Conservation (phyloP, 2,113 vertebrate species). For the Psammodynastes pulverulentus region DNA sequence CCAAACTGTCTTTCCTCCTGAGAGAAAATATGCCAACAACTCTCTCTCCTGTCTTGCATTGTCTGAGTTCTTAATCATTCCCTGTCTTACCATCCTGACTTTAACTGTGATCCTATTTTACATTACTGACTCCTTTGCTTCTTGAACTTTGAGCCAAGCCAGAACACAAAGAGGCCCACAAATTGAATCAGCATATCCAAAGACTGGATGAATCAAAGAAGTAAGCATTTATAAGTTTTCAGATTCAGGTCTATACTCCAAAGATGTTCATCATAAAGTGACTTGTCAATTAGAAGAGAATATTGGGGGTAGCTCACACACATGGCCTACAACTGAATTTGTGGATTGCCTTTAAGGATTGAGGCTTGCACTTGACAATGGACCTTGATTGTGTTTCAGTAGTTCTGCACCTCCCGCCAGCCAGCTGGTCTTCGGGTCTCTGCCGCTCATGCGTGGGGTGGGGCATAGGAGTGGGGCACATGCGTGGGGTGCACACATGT, state of each 20-base stretch:
- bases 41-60: not conserved
- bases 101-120: not conserved
- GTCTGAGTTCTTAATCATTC: not conserved
- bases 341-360: not conserved
- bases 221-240: not conserved
- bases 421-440: too few species aligned
- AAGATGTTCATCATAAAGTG: not conserved
- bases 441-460: too few species aligned
- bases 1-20: not conserved
- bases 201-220: not conserved
- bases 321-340: not conserved
- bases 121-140: not conserved
- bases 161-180: not conserved
- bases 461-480: too few species aligned
- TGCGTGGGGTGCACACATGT: too few species aligned
- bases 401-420: too few species aligned
- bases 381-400: not conserved
- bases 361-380: not conserved
- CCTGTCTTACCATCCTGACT: not conserved
- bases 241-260: not conserved
- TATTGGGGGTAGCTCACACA: not conserved
- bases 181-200: not conserved
- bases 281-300: not conserved
- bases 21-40: not conserved
- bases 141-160: not conserved